phyloP scores from a whole-genome alignment of 2,113 vertebrate species.

The Gobius niger region DNA sequence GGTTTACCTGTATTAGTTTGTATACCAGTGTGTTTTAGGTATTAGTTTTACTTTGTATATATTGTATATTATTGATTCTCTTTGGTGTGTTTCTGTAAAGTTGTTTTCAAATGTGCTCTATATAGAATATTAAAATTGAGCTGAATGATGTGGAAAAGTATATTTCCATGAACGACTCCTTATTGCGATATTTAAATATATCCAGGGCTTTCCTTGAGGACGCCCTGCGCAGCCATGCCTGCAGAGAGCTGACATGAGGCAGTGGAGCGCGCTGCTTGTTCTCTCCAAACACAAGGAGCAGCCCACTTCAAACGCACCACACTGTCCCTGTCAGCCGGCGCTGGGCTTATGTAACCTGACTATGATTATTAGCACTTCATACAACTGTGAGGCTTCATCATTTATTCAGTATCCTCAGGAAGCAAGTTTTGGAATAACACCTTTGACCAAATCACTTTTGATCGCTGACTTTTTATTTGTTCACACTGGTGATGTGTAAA shows the following conservation, averaged over 20 bases:
- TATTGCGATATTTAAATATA: constrained; percentile 22
- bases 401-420: not conserved
- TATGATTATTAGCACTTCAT: constrained; percentile 1
- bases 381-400: not conserved
- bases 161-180: not conserved
- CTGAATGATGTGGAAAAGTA: no score
- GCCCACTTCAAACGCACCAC: constrained; percentile 15
- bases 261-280: constrained; percentile 17
- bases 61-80: no score
- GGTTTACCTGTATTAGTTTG: no score
- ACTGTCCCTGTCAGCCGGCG: constrained; percentile 18
- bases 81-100: no score
- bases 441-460: not conserved
- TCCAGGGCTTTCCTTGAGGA: constrained; percentile 33
- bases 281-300: constrained; percentile 11
- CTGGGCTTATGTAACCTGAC: constrained; percentile 12
- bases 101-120: no score
- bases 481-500: no score
- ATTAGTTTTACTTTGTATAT: no score
- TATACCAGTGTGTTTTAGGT: no score
- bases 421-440: not conserved
- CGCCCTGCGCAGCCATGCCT: constrained; percentile 27
- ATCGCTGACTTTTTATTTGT: not conserved
- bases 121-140: no score
- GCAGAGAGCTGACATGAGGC: constrained; percentile 41